Evolutionary conservation across 2,797 vertebrate genomes (phyloP).

Genomic region (Oceanodroma leucorhoa): DNA sequence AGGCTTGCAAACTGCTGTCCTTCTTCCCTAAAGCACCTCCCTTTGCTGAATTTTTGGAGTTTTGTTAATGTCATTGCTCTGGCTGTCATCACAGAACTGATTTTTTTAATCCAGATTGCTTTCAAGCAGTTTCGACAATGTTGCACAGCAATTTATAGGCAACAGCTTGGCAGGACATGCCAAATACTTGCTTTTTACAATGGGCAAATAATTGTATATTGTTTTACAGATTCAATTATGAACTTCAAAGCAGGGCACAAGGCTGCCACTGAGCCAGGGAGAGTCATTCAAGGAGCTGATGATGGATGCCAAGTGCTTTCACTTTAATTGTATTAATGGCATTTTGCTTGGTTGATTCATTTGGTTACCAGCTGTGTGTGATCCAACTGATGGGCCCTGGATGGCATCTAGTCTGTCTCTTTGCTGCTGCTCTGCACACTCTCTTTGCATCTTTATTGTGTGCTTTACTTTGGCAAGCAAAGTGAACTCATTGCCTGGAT

Average conservation of each 20-base stretch:
- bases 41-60: background rate
- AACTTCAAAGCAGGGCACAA: background rate
- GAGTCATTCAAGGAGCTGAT: background rate
- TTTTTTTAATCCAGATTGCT: background rate
- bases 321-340: background rate
- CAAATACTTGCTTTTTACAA: background rate
- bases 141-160: background rate
- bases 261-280: background rate
- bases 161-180: background rate
- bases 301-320: background rate
- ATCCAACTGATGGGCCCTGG: background rate
- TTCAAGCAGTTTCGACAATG: background rate
- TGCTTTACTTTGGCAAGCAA: background rate
- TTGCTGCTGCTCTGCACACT: background rate
- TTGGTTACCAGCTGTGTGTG: background rate
- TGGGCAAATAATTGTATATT: background rate
- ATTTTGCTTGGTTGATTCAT: background rate
- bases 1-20: background rate
- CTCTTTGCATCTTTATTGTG: accelerated
- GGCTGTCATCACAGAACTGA: background rate
- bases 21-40: background rate
- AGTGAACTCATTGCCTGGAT: accelerated
- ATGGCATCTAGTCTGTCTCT: background rate
- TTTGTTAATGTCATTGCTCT: background rate
- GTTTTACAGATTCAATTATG: background rate